Conservation (phyloP, 2,888 invertebrate species). For the Agrotis clavis region DNA sequence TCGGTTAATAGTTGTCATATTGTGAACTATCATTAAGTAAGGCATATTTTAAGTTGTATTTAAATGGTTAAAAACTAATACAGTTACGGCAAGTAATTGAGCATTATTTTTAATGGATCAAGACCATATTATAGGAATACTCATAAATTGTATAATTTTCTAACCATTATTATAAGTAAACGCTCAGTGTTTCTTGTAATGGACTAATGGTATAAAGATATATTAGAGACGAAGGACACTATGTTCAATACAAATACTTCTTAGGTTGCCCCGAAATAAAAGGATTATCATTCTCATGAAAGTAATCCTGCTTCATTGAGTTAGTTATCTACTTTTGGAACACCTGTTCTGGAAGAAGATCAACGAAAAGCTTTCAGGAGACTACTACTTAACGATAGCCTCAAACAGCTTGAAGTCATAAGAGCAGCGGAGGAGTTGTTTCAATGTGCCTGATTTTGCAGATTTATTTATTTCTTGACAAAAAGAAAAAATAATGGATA, state of each 20-base stretch:
- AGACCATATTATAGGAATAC: constrained; percentile 12
- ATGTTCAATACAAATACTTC: background rate
- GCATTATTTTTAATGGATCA: constrained; percentile 22
- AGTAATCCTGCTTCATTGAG: background rate
- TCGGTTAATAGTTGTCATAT: constrained; percentile 38
- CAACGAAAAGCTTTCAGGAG: too few relatives aligned
- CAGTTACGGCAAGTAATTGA: constrained; percentile 20
- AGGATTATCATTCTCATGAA: background rate
- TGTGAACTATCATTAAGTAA: constrained; percentile 8
- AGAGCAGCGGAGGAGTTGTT: too few relatives aligned
- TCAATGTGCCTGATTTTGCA: too few relatives aligned
- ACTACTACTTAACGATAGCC: too few relatives aligned
- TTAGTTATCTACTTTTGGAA: background rate
- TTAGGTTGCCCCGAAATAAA: background rate
- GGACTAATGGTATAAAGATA: background rate
- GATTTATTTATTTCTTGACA: too few relatives aligned
- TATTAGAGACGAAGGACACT: background rate
- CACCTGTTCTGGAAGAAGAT: too few relatives aligned
- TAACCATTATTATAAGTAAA: constrained; percentile 9
- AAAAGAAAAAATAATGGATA: too few relatives aligned
- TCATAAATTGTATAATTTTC: constrained; percentile 28
- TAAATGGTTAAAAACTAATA: background rate
- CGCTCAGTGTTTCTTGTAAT: constrained; percentile 3
- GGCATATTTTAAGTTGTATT: background rate
- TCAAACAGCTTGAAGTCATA: too few relatives aligned